Conservation (phyloP, 2,888 invertebrate genomes). For the Lithosia quadra region DNA sequence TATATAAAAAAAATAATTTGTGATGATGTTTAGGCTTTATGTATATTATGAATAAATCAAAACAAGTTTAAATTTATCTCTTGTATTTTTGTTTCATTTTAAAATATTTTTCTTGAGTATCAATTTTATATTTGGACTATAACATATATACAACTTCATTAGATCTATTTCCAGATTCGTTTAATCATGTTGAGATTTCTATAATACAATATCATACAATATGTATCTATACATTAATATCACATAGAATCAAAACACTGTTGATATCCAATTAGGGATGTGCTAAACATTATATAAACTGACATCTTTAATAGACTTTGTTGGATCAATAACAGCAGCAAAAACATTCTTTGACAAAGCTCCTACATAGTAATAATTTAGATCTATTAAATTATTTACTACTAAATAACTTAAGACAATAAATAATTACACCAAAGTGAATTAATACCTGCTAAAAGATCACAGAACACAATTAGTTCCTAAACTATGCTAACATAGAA, state of each 20-base stretch:
- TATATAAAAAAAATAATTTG: conserved; percentile 33
- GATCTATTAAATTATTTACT: conserved; percentile 22
- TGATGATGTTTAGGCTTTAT: conserved; percentile 37
- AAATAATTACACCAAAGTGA: conserved; percentile 51
- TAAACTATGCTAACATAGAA: conserved; percentile 50
- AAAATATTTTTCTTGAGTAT: conserved; percentile 17
- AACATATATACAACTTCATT: conserved; percentile 21
- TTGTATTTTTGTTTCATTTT: conserved; percentile 27
- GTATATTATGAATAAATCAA: conserved; percentile 62
- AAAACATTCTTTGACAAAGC: conserved; percentile 33
- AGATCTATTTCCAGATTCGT: conserved; percentile 34
- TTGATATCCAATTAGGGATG: not conserved
- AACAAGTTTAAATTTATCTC: conserved; percentile 36
- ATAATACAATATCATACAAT: conserved; percentile 18
- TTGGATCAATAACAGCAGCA: conserved; percentile 22
- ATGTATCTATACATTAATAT: conserved; percentile 11
- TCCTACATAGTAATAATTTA: conserved; percentile 31
- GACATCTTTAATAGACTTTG: not conserved
- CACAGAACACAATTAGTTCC: conserved; percentile 64
- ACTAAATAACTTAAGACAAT: conserved; percentile 41
- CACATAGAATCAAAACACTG: conserved; percentile 5
- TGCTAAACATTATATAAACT: not conserved
- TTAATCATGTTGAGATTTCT: conserved; percentile 20
- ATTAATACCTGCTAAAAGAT: conserved; percentile 64
- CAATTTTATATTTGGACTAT: conserved; percentile 27